Evolutionary conservation across 2,888 invertebrate genomes (phyloP).

Genomic region (Acleris holmiana): DNA sequence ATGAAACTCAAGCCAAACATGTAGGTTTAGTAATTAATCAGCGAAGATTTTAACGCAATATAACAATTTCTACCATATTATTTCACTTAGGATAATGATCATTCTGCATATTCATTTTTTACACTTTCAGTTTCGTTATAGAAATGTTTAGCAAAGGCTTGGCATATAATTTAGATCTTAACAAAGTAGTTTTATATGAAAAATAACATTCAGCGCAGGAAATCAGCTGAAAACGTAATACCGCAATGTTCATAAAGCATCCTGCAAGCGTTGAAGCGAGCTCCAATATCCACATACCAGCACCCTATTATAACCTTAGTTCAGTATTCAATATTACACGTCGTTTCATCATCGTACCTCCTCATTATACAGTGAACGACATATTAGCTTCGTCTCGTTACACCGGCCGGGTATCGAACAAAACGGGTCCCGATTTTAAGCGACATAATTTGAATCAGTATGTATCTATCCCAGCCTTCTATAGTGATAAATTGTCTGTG

Average conservation of each 20-base stretch:
- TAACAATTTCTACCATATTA: too few relatives aligned
- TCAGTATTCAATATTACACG: conserved; percentile 15
- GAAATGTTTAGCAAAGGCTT: too few relatives aligned
- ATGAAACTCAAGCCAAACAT: too few relatives aligned
- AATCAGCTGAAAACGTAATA: too few relatives aligned
- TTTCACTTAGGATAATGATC: too few relatives aligned
- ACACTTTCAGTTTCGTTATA: too few relatives aligned
- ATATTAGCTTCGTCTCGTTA: conserved; percentile 33
- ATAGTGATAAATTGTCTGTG: not conserved
- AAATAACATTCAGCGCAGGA: too few relatives aligned
- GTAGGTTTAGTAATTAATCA: too few relatives aligned
- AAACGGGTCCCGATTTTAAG: conserved; percentile 24
- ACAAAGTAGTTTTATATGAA: too few relatives aligned
- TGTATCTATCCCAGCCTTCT: not conserved
- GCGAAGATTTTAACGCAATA: too few relatives aligned
- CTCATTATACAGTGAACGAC: conserved; percentile 12
- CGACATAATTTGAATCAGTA: conserved; percentile 10
- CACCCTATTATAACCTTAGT: conserved; percentile 4
- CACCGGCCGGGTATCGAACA: conserved; percentile 23
- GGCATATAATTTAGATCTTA: too few relatives aligned
- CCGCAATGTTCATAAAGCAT: not conserved
- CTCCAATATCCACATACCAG: not conserved
- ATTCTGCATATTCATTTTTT: too few relatives aligned
- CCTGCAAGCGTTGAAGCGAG: conserved; percentile 1
- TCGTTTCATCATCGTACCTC: conserved; percentile 1